Evolutionary conservation across 2,888 invertebrate species (phyloP).

Genomic region (Tenthredo notha): DNA sequence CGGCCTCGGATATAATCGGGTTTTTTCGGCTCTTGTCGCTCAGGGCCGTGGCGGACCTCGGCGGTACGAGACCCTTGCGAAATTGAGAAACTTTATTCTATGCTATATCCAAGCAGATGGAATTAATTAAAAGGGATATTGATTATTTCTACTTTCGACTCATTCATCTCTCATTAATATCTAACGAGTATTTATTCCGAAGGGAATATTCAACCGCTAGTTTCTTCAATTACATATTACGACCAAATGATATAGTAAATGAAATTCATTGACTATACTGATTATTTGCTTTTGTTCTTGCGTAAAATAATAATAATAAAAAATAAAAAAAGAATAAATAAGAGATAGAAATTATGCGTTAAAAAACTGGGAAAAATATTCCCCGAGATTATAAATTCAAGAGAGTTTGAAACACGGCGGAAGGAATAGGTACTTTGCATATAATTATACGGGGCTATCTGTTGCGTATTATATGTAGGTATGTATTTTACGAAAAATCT

Average conservation of each 20-base stretch:
- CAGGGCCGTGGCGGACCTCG: slow-evolving; percentile 58
- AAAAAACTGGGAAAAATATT: slow-evolving; percentile 2
- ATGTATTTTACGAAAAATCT: background rate
- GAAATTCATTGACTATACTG: background rate
- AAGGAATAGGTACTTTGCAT: slow-evolving; percentile 40
- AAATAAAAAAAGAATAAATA: background rate
- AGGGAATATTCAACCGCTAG: background rate
- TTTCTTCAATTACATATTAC: background rate
- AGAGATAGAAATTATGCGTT: background rate
- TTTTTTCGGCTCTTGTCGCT: slow-evolving; percentile 57
- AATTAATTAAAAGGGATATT: background rate
- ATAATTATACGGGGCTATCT: slow-evolving; percentile 20
- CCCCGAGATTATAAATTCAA: slow-evolving; percentile 36
- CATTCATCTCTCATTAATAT: background rate
- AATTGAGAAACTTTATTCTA: slow-evolving; percentile 1
- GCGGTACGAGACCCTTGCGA: background rate
- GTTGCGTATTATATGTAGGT: background rate
- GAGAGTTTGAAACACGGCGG: slow-evolving; percentile 4
- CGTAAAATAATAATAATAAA: background rate
- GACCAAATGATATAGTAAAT: background rate
- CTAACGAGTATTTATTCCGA: background rate
- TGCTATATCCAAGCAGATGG: background rate
- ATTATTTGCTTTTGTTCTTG: background rate
- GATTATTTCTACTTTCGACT: background rate
- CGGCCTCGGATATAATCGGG: slow-evolving; percentile 64